phyloP scores from a whole-genome alignment of 2,113 vertebrate species.

The Hemiscyllium ocellatum region DNA sequence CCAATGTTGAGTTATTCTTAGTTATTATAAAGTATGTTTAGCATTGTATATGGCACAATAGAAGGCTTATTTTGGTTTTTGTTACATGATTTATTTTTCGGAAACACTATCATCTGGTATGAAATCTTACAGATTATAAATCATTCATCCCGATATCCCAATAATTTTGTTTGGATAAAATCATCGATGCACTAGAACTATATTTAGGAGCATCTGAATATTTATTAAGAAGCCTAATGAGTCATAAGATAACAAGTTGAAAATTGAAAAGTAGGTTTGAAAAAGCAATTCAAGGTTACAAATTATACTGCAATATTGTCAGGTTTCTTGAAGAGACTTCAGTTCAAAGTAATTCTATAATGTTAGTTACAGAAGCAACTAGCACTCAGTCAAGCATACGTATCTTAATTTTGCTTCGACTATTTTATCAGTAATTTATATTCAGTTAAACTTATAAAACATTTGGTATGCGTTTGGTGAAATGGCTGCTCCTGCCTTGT shows the following conservation, averaged over 20 bases:
- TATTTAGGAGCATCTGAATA: conserved; percentile 2
- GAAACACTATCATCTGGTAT: background rate
- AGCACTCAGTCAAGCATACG: background rate
- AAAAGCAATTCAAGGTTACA: background rate
- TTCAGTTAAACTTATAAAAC: background rate
- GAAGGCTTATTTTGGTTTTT: background rate
- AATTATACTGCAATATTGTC: background rate
- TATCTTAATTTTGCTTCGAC: background rate
- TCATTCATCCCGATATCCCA: background rate
- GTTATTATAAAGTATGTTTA: background rate
- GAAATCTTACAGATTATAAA: background rate
- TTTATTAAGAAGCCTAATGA: background rate
- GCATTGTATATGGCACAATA: background rate
- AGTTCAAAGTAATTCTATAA: background rate
- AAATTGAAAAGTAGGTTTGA: conserved; percentile 5
- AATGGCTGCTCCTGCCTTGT: conserved; percentile 1
- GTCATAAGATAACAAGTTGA: background rate
- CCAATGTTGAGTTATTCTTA: background rate
- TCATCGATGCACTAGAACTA: background rate
- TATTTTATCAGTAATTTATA: conserved; percentile 14
- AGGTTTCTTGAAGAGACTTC: background rate
- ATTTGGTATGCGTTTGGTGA: background rate
- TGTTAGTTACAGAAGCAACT: background rate
- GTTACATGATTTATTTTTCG: background rate
- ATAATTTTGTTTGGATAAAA: background rate